phyloP scores from a whole-genome alignment of 2,888 invertebrate genomes.

The Zeuzera pyrina region DNA sequence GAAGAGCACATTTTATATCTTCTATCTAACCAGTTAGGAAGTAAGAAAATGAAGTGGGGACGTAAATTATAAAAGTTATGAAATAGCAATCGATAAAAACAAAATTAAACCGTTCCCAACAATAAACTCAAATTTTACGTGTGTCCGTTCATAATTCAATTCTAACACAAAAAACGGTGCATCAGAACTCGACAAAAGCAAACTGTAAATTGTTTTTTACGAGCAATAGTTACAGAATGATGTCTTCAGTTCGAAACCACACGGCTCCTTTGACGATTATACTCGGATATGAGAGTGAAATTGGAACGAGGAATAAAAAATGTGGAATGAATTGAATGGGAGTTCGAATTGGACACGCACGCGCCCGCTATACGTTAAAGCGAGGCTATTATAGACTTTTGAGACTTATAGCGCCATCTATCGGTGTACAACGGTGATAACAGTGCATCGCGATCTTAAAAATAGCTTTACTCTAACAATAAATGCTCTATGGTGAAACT shows the following conservation, averaged over 20 bases:
- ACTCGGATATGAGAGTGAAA: constrained; percentile 54
- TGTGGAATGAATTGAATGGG: constrained; percentile 31
- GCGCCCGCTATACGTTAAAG: constrained; percentile 17
- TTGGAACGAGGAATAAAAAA: constrained; percentile 48
- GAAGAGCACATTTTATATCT: no score
- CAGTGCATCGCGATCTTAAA: no score
- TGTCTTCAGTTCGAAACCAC: constrained; percentile 40
- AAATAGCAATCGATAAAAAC: no score
- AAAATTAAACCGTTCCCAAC: neutral
- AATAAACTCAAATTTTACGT: neutral
- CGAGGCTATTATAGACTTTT: constrained; percentile 1
- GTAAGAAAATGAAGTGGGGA: no score
- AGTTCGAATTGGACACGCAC: constrained; percentile 27
- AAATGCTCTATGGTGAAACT: no score
- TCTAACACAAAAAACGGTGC: constrained; percentile 19
- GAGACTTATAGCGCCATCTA: constrained; percentile 32
- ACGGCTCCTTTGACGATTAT: constrained; percentile 58
- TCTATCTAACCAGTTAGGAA: no score
- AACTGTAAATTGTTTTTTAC: constrained; percentile 35
- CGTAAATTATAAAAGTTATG: no score
- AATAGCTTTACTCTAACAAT: no score
- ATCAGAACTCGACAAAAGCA: constrained; percentile 32
- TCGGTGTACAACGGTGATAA: constrained; percentile 17
- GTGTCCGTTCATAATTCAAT: constrained; percentile 14
- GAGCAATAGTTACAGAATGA: constrained; percentile 23